These are phyloP conservation scores for Papilio xuthus DNA, from an alignment of 1,140 invertebrate species.

Conservation along the genomic window DNA sequence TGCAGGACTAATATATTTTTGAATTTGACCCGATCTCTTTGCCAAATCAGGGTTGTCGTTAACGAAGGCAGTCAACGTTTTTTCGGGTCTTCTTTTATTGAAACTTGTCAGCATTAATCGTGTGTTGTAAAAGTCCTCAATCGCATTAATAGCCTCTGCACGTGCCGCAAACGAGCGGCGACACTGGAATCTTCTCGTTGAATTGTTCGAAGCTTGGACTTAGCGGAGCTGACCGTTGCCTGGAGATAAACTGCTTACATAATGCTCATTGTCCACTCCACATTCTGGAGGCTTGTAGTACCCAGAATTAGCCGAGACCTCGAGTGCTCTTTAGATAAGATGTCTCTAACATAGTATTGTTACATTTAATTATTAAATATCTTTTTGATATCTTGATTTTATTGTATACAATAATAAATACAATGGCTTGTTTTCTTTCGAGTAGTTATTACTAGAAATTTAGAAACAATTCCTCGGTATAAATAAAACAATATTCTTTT, in stretches of 20 bases:
- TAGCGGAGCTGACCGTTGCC: constrained; percentile 63
- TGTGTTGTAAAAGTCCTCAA: constrained; percentile 46
- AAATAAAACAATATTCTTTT: too few relatives aligned
- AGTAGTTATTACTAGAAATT: not conserved
- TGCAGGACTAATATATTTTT: too few relatives aligned
- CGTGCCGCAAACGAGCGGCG: constrained; percentile 63
- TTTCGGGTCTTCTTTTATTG: not conserved
- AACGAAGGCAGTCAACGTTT: not conserved
- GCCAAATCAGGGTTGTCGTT: too few relatives aligned
- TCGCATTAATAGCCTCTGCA: constrained; percentile 53
- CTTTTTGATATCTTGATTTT: not conserved
- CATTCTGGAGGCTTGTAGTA: not conserved
- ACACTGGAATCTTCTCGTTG: constrained; percentile 54
- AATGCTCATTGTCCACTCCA: constrained; percentile 20
- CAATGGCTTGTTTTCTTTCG: not conserved
- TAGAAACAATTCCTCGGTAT: not conserved
- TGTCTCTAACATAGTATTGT: not conserved
- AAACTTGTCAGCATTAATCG: constrained; percentile 32
- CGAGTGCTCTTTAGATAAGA: constrained; percentile 2
- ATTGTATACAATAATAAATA: not conserved
- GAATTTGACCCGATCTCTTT: too few relatives aligned
- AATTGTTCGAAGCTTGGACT: constrained; percentile 77
- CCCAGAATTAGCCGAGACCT: not conserved
- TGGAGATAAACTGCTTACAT: constrained; percentile 66
- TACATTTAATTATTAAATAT: not conserved